Conservation (phyloP, 1,140 invertebrate species). For the Hycleus phaleratus region DNA sequence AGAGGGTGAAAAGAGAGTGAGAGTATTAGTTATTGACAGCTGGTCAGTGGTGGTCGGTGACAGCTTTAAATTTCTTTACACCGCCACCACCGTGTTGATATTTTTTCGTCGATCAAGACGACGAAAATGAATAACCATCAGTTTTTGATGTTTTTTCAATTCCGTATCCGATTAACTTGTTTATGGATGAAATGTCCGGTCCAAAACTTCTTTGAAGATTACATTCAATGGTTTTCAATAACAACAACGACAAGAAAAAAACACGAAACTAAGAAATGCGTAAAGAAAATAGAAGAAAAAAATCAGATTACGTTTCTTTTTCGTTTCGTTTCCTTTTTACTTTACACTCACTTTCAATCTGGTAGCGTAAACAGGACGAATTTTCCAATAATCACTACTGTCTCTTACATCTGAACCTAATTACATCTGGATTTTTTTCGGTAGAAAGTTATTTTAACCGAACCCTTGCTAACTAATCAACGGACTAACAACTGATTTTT, state of each 20-base stretch:
- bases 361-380: too few relatives aligned
- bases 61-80: slow-evolving; percentile 4
- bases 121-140: slow-evolving; percentile 13
- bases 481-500: too few relatives aligned
- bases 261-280: too few relatives aligned
- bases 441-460: too few relatives aligned
- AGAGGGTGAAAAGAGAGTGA: not conserved
- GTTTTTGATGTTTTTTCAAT: slow-evolving; percentile 21
- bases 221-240: slow-evolving; percentile 13
- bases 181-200: slow-evolving; percentile 14
- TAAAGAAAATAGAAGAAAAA: not conserved
- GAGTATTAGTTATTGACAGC: slow-evolving; percentile 15
- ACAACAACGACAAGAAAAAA: not conserved
- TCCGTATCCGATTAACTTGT: slow-evolving; percentile 21
- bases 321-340: too few relatives aligned
- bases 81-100: not conserved
- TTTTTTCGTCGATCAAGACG: not conserved
- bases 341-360: too few relatives aligned
- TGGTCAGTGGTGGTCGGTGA: slow-evolving; percentile 16
- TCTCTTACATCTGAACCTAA: too few relatives aligned
- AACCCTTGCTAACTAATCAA: too few relatives aligned
- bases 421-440: too few relatives aligned
- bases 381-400: too few relatives aligned
- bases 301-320: slow-evolving; percentile 7
- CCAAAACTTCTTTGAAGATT: slow-evolving; percentile 8